These are phyloP conservation scores for Andinoacara biseriatus DNA, from an alignment of 2,113 vertebrate species.

Conservation along the genomic window DNA sequence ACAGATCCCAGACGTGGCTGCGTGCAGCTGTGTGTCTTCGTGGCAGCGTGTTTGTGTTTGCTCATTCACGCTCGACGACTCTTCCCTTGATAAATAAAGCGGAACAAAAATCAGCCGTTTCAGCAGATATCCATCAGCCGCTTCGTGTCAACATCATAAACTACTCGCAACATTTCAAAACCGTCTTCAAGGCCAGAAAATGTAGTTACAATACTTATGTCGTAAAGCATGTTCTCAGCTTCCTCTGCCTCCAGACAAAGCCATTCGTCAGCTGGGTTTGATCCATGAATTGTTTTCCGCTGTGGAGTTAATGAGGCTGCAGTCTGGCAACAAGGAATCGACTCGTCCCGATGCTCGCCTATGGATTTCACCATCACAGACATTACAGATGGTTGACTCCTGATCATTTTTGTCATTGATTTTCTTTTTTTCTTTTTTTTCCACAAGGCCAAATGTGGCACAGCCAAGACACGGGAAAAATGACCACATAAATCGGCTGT, in stretches of 20 bases:
- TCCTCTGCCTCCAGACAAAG: constrained; percentile 6
- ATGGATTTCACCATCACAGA: constrained; percentile 51
- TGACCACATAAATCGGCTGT: constrained; percentile 55
- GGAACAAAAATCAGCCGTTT: constrained; percentile 9
- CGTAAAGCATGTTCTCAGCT: constrained; percentile 30
- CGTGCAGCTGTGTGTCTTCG: neutral
- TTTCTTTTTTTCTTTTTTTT: constrained; percentile 30
- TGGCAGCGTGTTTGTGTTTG: neutral
- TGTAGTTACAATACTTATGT: constrained; percentile 41
- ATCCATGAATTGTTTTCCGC: constrained; percentile 52
- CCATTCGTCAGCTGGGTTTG: constrained; percentile 44
- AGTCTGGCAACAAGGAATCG: constrained; percentile 57
- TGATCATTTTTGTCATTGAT: constrained; percentile 71
- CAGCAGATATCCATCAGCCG: constrained; percentile 24
- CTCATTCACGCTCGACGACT: neutral
- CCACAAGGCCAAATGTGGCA: constrained; percentile 63
- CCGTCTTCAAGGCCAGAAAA: constrained; percentile 28
- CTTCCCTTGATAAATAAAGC: constrained; percentile 22
- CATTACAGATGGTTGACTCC: constrained; percentile 63
- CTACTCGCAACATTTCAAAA: constrained; percentile 9
- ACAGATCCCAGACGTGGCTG: neutral
- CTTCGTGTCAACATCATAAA: constrained; percentile 39
- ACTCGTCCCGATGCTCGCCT: constrained; percentile 52
- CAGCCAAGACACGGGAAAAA: constrained; percentile 43
- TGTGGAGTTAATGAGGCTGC: constrained; percentile 54